Conservation (phyloP, 2,888 invertebrate species). For the Gastracanthus pulcherrimus region DNA sequence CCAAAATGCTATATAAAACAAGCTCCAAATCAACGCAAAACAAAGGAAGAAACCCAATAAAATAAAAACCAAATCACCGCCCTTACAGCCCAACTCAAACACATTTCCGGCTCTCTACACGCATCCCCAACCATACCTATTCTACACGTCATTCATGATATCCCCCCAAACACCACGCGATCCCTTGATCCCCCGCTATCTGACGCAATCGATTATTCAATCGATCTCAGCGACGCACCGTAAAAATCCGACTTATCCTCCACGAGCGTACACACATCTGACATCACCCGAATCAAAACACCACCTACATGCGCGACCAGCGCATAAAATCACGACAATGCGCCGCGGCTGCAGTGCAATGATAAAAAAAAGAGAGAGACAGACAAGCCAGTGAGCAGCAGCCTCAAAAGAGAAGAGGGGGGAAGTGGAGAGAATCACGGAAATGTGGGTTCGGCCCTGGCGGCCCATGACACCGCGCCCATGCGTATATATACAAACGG, state of each 20-base stretch:
- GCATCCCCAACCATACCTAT: background rate
- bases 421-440: conserved; percentile 71
- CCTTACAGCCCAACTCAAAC: no score
- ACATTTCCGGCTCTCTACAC: background rate
- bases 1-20: background rate
- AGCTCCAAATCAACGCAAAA: background rate
- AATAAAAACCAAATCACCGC: background rate
- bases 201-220: conserved; percentile 51
- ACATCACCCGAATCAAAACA: background rate
- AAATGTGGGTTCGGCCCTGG: conserved; percentile 74
- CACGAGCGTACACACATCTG: background rate
- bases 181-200: background rate
- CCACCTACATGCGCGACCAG: no score
- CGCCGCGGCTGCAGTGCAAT: background rate
- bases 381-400: background rate
- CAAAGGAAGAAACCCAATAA: background rate
- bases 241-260: no score
- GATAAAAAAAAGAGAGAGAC: conserved; percentile 13
- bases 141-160: no score
- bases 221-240: no score
- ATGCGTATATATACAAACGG: conserved; percentile 54
- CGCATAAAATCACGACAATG: background rate
- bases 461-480: conserved; percentile 76
- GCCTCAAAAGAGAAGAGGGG: conserved; percentile 58
- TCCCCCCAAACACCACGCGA: background rate